A percentile compares a stretch with the other conserved stretches of the same genome.
These are phyloP conservation scores for Cantharis nigra DNA, from an alignment of 2,888 invertebrate species.

Conservation along the genomic window DNA sequence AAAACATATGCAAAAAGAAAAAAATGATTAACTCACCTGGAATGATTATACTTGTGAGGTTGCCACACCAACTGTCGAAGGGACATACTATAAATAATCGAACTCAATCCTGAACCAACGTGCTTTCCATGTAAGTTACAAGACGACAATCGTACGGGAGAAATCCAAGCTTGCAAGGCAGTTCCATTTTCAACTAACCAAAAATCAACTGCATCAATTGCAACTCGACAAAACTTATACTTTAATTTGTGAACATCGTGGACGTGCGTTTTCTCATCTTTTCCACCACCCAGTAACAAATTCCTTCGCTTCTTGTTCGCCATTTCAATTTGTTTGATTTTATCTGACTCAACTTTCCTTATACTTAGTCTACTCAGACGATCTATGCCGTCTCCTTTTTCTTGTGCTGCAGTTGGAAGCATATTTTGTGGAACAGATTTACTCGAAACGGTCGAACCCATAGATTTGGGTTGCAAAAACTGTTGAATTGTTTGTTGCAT, in stretches of 20 bases:
- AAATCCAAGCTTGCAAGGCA: slow-evolving; percentile 85
- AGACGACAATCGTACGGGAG: slow-evolving; percentile 84
- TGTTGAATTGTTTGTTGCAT: slow-evolving; percentile 39
- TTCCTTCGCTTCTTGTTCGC: slow-evolving; percentile 40
- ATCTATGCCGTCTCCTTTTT: slow-evolving; percentile 1
- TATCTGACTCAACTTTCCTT: slow-evolving; percentile 16
- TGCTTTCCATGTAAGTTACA: slow-evolving; percentile 95
- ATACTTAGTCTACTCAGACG: slow-evolving; percentile 2
- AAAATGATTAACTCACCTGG: slow-evolving; percentile 43
- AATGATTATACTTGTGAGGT: slow-evolving; percentile 52
- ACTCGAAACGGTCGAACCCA: slow-evolving; percentile 13
- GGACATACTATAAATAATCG: slow-evolving; percentile 64
- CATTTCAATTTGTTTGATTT: slow-evolving; percentile 36
- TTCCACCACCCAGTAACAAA: slow-evolving; percentile 33
- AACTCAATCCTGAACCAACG: slow-evolving; percentile 87
- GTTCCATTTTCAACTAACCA: slow-evolving; percentile 89
- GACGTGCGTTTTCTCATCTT: slow-evolving; percentile 37
- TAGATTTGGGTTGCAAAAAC: slow-evolving; percentile 37
- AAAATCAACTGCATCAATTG: slow-evolving; percentile 87
- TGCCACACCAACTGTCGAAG: slow-evolving; percentile 53
- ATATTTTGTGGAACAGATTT: slow-evolving; percentile 12
- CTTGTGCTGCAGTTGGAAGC: background rate
- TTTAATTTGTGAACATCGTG: slow-evolving; percentile 64
- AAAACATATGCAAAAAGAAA: background rate
- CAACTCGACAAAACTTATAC: slow-evolving; percentile 89